Evolutionary conservation across 2,113 vertebrate species (phyloP).

Genomic region (Calonectris borealis): DNA sequence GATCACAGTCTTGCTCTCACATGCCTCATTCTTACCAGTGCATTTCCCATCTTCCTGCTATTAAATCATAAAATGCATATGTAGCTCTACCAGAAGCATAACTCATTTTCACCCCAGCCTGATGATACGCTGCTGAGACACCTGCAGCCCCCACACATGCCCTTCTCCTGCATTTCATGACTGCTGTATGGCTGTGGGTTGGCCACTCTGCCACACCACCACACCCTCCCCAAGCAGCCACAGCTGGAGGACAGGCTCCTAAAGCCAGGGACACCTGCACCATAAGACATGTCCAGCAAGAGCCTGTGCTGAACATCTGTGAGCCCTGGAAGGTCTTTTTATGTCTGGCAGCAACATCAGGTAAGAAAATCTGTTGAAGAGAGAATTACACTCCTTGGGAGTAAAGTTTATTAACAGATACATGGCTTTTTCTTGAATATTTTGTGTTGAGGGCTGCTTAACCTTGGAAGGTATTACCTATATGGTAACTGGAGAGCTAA

Average conservation of each 20-base stretch:
- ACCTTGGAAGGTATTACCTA: neutral
- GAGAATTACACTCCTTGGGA: neutral
- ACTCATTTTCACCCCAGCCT: neutral
- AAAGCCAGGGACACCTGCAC: neutral
- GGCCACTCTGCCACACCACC: neutral
- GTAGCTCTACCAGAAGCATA: neutral
- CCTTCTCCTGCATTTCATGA: neutral
- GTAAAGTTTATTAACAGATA: neutral
- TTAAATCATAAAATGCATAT: neutral
- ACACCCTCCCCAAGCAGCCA: neutral
- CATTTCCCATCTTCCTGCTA: neutral
- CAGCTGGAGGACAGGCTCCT: neutral
- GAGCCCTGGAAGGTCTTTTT: neutral
- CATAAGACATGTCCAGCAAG: neutral
- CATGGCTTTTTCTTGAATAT: neutral
- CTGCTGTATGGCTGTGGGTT: neutral
- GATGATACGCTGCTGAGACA: rapidly evolving
- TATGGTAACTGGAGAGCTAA: neutral
- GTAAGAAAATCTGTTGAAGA: neutral
- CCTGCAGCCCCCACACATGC: neutral
- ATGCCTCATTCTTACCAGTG: neutral
- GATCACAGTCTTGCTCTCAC: neutral
- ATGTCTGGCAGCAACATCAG: neutral
- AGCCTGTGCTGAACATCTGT: neutral
- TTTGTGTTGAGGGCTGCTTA: neutral